Evolutionary conservation across 2,888 invertebrate genomes (phyloP).

Genomic region (Tachina fera): DNA sequence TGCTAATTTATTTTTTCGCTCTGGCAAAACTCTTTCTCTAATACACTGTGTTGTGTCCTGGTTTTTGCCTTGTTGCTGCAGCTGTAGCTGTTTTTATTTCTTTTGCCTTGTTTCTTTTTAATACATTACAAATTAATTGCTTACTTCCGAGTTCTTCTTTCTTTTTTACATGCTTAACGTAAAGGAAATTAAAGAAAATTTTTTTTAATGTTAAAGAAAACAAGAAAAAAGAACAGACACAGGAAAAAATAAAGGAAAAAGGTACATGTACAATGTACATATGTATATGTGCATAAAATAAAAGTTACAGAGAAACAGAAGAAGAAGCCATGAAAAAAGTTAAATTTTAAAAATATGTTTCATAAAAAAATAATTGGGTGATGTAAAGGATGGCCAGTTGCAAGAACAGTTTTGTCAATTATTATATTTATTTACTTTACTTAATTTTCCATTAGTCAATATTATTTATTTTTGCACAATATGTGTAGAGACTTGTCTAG

Average conservation of each 20-base stretch:
- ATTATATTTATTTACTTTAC: too few relatives aligned
- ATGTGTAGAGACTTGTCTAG: too few relatives aligned
- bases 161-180: conserved; percentile 16
- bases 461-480: too few relatives aligned
- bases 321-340: too few relatives aligned
- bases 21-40: conserved; percentile 13
- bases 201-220: conserved; percentile 22
- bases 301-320: too few relatives aligned
- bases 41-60: conserved; percentile 4
- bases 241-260: background rate
- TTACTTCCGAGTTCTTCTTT: conserved; percentile 56
- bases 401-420: too few relatives aligned
- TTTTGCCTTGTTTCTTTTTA: conserved; percentile 10
- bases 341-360: too few relatives aligned
- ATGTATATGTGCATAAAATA: too few relatives aligned
- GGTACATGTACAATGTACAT: background rate
- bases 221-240: conserved; percentile 4
- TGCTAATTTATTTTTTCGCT: conserved; percentile 59
- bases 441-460: too few relatives aligned
- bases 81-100: background rate
- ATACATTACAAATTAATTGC: conserved; percentile 65
- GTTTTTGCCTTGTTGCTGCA: background rate
- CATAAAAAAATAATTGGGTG: too few relatives aligned
- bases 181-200: conserved; percentile 63
- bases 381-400: too few relatives aligned